Evolutionary conservation across 1,140 invertebrate genomes (phyloP).

Genomic region (Brachystomella parvula): DNA sequence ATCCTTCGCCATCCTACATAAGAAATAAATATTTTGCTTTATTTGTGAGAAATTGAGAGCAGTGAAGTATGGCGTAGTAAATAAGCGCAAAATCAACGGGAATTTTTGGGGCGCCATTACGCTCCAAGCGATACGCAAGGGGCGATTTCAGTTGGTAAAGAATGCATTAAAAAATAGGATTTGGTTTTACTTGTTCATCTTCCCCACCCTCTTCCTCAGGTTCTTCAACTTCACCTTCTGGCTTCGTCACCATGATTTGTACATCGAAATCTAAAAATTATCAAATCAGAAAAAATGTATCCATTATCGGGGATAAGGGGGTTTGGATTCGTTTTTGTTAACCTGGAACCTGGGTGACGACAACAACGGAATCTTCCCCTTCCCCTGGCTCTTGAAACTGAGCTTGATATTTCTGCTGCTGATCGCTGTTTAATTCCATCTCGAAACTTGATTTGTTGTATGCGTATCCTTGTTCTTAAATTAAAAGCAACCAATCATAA

Average conservation of each 20-base stretch:
- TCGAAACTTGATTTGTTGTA: slow-evolving; percentile 50
- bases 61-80: not conserved
- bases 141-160: too few relatives aligned
- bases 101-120: too few relatives aligned
- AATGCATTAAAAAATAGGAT: too few relatives aligned
- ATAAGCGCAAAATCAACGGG: too few relatives aligned
- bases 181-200: too few relatives aligned
- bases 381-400: slow-evolving; percentile 51
- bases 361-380: slow-evolving; percentile 27
- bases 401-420: slow-evolving; percentile 63
- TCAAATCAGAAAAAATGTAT: not conserved
- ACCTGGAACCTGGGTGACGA: slow-evolving; percentile 34
- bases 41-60: slow-evolving; percentile 19
- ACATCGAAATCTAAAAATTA: slow-evolving; percentile 22
- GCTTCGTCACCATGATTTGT: slow-evolving; percentile 30
- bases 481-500: slow-evolving; percentile 9
- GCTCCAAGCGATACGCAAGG: too few relatives aligned
- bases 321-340: not conserved
- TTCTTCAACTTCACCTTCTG: slow-evolving; percentile 28
- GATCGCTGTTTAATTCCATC: slow-evolving; percentile 60
- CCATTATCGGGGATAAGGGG: not conserved
- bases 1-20: slow-evolving; percentile 44
- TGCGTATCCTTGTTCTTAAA: slow-evolving; percentile 16
- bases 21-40: not conserved
- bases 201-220: slow-evolving; percentile 3